Base-by-base conservation (phyloP, 2,888 invertebrate species). In the Cetonia aurata region DNA sequence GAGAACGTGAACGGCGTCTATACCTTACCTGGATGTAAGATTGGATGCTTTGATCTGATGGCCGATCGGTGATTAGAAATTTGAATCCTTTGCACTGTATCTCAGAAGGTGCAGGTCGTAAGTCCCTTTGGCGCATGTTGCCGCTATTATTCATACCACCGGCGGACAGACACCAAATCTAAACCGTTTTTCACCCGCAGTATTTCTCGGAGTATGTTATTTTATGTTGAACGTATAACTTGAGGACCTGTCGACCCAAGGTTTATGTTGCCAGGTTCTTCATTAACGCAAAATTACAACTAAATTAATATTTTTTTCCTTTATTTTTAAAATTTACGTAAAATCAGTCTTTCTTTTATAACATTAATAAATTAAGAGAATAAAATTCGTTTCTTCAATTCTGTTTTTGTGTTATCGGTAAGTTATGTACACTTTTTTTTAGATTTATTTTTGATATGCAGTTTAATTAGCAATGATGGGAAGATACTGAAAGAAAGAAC, bases 51-150 rank as follows among this genome's bases (percentile, higher is more conserved):
- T 94, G 91, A 88, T 99, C 98, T 78, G 95, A 96, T 81, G 99
- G 99, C 83, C 98, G 92, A 89, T 99, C 98, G 80, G 98, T 99
- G 87, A 99, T 98, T 83, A 99, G 93, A 90, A 99, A 99, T 87
- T 95, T 93, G 94, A 97, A 94, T 86, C 93, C 94, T 89, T 98
- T 98, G 89, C 92, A 96, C 88, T 95, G 94, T 85, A 99, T 98
- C 87, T 96, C 96, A 81, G 97, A 96, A 80, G 98, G 96, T 86
- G 97, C 96, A 83, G 98, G 98, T 85, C 95, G 89, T 86, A 95
- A 93, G 87, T 95, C 94, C 89, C 95, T 95, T 86, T 93, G 93
- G 89, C 94, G 93, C 95, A 95, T 95, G 87, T 83, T 79, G 78
- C 77, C 72, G 72, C 76, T 73, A 74, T 74, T 77, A 78, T 79